Percentiles rank a stretch among this genome's conserved stretches.
Conservation (phyloP, 2,888 invertebrate genomes). For the Andrena hattorfiana region DNA sequence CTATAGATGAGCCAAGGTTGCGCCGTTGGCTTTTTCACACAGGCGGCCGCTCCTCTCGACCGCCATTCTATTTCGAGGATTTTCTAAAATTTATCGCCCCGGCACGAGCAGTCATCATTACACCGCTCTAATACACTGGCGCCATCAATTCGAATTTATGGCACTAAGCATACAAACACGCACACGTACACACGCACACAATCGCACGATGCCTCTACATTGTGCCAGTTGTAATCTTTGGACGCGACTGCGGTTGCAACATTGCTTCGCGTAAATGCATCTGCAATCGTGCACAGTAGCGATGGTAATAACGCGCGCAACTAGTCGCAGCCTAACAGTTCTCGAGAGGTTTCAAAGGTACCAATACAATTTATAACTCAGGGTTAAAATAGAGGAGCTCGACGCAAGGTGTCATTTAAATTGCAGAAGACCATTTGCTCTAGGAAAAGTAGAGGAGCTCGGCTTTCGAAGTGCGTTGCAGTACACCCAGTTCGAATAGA, state of each 20-base stretch:
- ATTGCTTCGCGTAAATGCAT: slow-evolving; percentile 18
- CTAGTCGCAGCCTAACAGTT: background rate
- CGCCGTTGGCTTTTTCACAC: slow-evolving; percentile 67
- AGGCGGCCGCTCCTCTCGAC: slow-evolving; percentile 44
- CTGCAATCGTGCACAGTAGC: background rate
- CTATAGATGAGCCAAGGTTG: slow-evolving; percentile 69
- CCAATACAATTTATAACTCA: too few species aligned
- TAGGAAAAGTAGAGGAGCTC: background rate
- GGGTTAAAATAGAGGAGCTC: too few species aligned
- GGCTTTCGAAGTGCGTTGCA: background rate
- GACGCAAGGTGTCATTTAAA: too few species aligned
- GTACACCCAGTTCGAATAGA: background rate
- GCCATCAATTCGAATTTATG: slow-evolving; percentile 45
- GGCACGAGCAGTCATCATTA: slow-evolving; percentile 40
- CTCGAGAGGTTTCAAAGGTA: too few species aligned
- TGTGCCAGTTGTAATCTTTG: slow-evolving; percentile 10
- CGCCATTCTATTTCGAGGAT: slow-evolving; percentile 71
- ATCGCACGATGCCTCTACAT: background rate
- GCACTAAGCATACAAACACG: background rate
- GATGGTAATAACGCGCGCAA: background rate
- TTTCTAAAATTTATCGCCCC: slow-evolving; percentile 66
- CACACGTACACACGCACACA: background rate
- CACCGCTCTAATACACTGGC: slow-evolving; percentile 43
- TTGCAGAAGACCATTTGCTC: too few species aligned
- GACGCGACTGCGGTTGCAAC: slow-evolving; percentile 27